A percentile compares a stretch with the other conserved stretches of the same genome.
phyloP scores from a whole-genome alignment of 2,888 invertebrate species.

The Drosophila picticornis region DNA sequence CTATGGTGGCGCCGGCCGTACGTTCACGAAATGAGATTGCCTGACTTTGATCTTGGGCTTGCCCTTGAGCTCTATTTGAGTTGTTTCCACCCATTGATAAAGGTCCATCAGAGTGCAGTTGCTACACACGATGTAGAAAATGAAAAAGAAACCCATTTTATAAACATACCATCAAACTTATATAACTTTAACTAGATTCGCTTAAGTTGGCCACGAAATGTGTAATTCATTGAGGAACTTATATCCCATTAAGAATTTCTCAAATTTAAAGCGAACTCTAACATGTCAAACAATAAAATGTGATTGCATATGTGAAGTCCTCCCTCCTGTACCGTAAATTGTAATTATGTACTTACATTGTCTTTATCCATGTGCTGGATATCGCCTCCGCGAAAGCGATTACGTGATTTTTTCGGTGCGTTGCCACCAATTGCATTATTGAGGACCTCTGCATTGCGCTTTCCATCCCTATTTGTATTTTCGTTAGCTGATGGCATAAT shows the following conservation, averaged over 20 bases:
- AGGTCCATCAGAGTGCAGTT: background rate
- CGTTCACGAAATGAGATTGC: background rate
- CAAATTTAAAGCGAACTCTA: background rate
- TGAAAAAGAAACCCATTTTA: background rate
- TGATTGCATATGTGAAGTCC: background rate
- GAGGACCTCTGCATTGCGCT: background rate
- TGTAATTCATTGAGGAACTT: background rate
- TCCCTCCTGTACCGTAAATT: too few species aligned
- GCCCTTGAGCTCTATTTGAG: background rate
- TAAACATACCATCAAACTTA: background rate
- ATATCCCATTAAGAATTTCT: background rate
- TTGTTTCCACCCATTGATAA: background rate
- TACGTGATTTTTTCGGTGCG: conserved; percentile 6
- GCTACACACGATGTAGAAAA: background rate
- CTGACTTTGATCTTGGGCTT: background rate
- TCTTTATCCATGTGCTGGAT: background rate
- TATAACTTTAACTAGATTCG: background rate
- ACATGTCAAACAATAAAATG: background rate
- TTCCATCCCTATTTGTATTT: background rate
- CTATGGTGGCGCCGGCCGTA: background rate
- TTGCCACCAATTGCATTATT: background rate
- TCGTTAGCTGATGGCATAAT: background rate
- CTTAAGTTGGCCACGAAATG: background rate
- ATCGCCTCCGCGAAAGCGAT: background rate
- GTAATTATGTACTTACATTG: conserved; percentile 1